A percentile compares a stretch with the other conserved stretches of the same genome.
Evolutionary conservation across 2,888 invertebrate genomes (phyloP).

Genomic region (Drosophila prolongata): DNA sequence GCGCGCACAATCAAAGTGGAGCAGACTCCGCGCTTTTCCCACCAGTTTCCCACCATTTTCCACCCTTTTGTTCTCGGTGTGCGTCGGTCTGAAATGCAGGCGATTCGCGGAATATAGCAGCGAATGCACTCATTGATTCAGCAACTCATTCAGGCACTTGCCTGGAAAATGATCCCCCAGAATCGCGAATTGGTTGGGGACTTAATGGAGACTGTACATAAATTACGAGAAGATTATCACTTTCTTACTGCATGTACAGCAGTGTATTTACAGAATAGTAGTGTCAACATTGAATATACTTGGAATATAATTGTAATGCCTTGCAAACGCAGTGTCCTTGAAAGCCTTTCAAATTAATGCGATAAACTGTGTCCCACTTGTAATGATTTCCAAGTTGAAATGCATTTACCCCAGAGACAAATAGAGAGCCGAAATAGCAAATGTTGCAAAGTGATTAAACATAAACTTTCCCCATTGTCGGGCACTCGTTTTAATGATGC

Average conservation of each 20-base stretch:
- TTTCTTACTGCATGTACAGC: no score
- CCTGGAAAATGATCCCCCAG: constrained; percentile 15
- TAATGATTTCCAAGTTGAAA: background rate
- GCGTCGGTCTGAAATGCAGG: constrained; percentile 2
- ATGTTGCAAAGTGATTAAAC: constrained; percentile 24
- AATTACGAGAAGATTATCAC: no score
- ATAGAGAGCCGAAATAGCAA: background rate
- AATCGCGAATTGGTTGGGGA: constrained; percentile 12
- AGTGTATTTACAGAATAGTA: no score
- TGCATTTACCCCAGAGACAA: background rate
- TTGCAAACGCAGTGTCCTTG: background rate
- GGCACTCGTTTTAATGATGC: constrained; percentile 11
- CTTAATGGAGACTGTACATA: constrained; percentile 4
- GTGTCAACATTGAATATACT: no score
- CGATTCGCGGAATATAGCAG: constrained; percentile 4
- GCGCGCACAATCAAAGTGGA: constrained; percentile 19
- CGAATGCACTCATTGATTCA: constrained; percentile 26
- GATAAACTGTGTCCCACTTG: background rate
- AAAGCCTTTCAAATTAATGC: background rate
- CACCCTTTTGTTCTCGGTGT: constrained; percentile 4
- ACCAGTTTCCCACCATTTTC: background rate
- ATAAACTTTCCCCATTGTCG: constrained; percentile 5
- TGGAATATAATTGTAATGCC: no score
- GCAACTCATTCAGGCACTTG: constrained; percentile 11
- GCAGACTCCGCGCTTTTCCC: constrained; percentile 9